Evolutionary conservation across 1,140 invertebrate genomes (phyloP).

Genomic region (Chironomus striatipennis): DNA sequence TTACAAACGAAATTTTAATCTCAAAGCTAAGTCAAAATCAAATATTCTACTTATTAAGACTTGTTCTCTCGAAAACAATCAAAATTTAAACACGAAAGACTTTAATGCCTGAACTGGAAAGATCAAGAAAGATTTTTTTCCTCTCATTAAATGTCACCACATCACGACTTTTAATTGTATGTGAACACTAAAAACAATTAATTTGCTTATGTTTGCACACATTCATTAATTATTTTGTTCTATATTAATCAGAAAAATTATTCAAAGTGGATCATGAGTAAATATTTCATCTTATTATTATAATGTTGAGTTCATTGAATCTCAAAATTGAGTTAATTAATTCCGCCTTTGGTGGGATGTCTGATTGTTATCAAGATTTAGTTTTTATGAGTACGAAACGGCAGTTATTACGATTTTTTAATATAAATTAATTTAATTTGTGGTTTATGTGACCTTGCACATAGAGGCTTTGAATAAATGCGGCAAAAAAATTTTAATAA

Average conservation of each 20-base stretch:
- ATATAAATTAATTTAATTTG: neutral
- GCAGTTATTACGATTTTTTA: neutral
- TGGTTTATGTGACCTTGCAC: neutral
- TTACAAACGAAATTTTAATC: too few relatives aligned
- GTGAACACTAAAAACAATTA: neutral
- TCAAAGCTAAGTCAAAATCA: too few relatives aligned
- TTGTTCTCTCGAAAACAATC: too few relatives aligned
- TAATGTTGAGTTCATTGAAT: too few relatives aligned
- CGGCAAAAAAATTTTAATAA: neutral
- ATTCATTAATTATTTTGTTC: neutral
- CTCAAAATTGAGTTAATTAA: neutral
- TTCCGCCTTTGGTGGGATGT: neutral
- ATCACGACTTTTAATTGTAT: neutral
- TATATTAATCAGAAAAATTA: neutral
- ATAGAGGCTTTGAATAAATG: neutral
- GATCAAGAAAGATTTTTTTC: neutral
- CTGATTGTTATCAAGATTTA: neutral
- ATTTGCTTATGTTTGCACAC: neutral
- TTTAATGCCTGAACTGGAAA: constrained; percentile 1
- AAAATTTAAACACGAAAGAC: neutral
- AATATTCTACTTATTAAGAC: too few relatives aligned
- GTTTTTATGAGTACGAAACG: neutral
- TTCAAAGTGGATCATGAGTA: neutral
- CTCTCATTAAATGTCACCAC: neutral
- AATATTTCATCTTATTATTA: too few relatives aligned